Conservation (phyloP, 2,797 vertebrate genomes). For the Microctenopoma lineatum region DNA sequence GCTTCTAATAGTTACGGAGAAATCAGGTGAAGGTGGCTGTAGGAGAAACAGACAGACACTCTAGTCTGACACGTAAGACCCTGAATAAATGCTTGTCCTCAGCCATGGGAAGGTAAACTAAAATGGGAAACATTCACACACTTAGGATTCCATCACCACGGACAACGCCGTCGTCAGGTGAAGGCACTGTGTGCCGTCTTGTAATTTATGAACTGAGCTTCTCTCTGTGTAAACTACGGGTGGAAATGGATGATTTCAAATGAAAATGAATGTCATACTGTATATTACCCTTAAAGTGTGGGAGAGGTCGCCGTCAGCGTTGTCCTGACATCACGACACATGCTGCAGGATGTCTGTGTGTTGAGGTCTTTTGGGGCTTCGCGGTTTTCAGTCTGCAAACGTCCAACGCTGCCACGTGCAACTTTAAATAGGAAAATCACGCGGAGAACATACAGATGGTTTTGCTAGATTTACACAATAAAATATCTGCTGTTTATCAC, state of each 20-base stretch:
- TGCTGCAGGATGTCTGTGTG: conserved; percentile 26
- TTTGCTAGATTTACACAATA: conserved; percentile 61
- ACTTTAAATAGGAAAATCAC: conserved; percentile 42
- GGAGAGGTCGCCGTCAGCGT: conserved; percentile 3
- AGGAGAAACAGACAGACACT: conserved; percentile 49
- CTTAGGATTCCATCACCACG: conserved; percentile 53
- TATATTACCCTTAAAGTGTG: too few species aligned
- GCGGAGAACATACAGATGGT: conserved; percentile 60
- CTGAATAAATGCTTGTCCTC: conserved; percentile 25
- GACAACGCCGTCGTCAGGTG: conserved; percentile 51
- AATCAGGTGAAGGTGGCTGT: background rate
- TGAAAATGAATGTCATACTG: too few species aligned
- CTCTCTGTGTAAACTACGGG: too few species aligned
- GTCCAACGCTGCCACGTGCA: conserved; percentile 37
- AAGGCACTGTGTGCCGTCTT: conserved; percentile 45
- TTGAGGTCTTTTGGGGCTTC: conserved; percentile 26
- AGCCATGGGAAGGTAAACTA: conserved; percentile 54
- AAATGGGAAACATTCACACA: conserved; percentile 3
- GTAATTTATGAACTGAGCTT: conserved; percentile 45
- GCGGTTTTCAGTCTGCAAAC: conserved; percentile 11
- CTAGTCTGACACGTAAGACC: conserved; percentile 36
- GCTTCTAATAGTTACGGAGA: conserved; percentile 43
- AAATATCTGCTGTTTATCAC: conserved; percentile 65
- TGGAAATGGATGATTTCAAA: too few species aligned
- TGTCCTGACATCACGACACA: conserved; percentile 23